phyloP scores from a whole-genome alignment of 1,140 invertebrate genomes.

The Odontomachus brunneus region DNA sequence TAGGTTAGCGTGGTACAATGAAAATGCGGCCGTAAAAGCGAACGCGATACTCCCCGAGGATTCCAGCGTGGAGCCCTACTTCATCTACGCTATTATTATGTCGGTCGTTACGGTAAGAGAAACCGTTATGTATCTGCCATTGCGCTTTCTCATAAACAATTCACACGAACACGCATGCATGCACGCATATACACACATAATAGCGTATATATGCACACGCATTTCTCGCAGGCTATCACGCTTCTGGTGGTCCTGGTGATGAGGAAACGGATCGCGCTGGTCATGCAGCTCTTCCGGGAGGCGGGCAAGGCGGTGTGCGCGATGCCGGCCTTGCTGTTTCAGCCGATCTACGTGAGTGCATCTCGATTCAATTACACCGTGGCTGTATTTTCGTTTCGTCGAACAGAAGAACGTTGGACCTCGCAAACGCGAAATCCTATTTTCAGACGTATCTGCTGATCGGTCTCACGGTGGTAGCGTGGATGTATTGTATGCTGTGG shows the following conservation, averaged over 20 bases:
- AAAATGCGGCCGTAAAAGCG: slow-evolving; percentile 78
- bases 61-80: slow-evolving; percentile 80
- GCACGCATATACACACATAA: neutral
- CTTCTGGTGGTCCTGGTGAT: slow-evolving; percentile 90
- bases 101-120: slow-evolving; percentile 87
- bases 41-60: slow-evolving; percentile 80
- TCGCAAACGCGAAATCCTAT: neutral
- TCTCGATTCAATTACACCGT: slow-evolving; percentile 17
- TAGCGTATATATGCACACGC: neutral
- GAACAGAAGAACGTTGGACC: neutral
- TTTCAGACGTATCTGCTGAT: slow-evolving; percentile 89
- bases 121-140: neutral
- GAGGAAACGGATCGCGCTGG: slow-evolving; percentile 90
- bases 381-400: neutral
- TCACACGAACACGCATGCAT: too few species aligned
- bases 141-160: neutral
- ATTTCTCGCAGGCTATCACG: slow-evolving; percentile 84
- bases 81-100: slow-evolving; percentile 87
- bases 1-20: slow-evolving; percentile 76
- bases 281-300: slow-evolving; percentile 91
- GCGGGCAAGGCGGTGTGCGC: slow-evolving; percentile 90
- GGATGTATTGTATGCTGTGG: slow-evolving; percentile 87
- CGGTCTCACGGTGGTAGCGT: slow-evolving; percentile 85
- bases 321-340: slow-evolving; percentile 91
- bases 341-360: slow-evolving; percentile 89